Conservation (phyloP, 2,113 vertebrate genomes). For the Trematomus loennbergii region DNA sequence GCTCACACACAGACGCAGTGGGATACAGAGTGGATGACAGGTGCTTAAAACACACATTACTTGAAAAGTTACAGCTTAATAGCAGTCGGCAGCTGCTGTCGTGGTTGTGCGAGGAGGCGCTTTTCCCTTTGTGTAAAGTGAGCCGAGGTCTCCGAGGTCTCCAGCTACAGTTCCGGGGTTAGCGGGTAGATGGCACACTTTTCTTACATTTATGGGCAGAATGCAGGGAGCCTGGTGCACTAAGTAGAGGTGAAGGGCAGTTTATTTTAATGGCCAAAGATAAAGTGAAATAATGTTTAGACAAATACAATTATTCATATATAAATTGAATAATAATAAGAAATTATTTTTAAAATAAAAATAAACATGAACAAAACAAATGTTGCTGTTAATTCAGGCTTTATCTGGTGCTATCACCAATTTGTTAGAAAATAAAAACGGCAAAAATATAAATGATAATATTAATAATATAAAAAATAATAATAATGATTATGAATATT, state of each 20-base stretch:
- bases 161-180: conserved; percentile 95
- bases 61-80: conserved; percentile 71
- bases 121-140: conserved; percentile 83
- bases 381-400: background rate
- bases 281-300: conserved; percentile 77
- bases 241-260: conserved; percentile 90
- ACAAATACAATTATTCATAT: background rate
- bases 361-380: conserved; percentile 64
- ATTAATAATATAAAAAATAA: conserved; percentile 4
- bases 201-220: conserved; percentile 97
- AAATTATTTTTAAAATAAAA: conserved; percentile 64
- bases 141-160: conserved; percentile 89
- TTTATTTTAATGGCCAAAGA: conserved; percentile 84
- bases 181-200: conserved; percentile 99
- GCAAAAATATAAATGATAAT: background rate
- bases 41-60: conserved; percentile 71
- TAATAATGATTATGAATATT: background rate
- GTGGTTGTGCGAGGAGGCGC: conserved; percentile 51
- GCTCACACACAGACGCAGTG: conserved; percentile 43
- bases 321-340: background rate
- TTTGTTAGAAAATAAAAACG: background rate
- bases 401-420: background rate
- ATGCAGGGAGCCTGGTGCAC: conserved; percentile 86
- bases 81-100: conserved; percentile 66
- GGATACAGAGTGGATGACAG: conserved; percentile 61